Conservation (phyloP, 2,113 vertebrate species). For the Polyodon spathula region DNA sequence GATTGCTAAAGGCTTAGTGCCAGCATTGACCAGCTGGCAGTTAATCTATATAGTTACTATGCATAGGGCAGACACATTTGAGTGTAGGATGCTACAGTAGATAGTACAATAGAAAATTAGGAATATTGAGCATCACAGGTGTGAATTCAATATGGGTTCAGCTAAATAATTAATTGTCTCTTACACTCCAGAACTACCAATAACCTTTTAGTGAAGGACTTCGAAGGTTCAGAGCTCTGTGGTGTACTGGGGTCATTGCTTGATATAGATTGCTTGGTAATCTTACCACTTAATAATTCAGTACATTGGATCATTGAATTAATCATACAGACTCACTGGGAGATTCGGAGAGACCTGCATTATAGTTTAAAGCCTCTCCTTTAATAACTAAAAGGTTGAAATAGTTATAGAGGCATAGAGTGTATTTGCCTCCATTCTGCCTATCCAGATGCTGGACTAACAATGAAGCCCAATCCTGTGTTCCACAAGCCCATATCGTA, state of each 20-base stretch:
- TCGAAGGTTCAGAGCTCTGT: not conserved
- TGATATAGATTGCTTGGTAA: conserved; percentile 2
- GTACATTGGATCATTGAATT: conserved; percentile 5
- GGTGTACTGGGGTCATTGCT: not conserved
- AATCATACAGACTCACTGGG: not conserved
- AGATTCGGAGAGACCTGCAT: not conserved
- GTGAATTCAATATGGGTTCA: conserved; percentile 9
- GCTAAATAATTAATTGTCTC: conserved; percentile 14
- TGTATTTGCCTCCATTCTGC: not conserved
- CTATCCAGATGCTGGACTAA: conserved; percentile 1
- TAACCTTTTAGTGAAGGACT: not conserved
- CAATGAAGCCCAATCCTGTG: conserved; percentile 31
- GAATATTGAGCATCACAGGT: conserved; percentile 1
- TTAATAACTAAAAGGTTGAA: conserved; percentile 13
- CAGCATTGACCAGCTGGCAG: too few relatives aligned
- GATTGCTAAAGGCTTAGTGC: too few relatives aligned
- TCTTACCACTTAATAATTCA: conserved; percentile 16
- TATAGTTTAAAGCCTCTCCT: conserved; percentile 11
- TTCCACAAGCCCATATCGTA: conserved; percentile 42
- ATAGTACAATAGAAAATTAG: not conserved
- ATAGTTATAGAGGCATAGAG: conserved; percentile 18
- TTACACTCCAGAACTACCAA: conserved; percentile 11
- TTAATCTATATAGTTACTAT: not conserved
- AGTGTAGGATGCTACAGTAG: not conserved
- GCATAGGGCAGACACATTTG: not conserved